Conservation (phyloP, 2,888 invertebrate genomes). For the Diplolepis rosae region DNA sequence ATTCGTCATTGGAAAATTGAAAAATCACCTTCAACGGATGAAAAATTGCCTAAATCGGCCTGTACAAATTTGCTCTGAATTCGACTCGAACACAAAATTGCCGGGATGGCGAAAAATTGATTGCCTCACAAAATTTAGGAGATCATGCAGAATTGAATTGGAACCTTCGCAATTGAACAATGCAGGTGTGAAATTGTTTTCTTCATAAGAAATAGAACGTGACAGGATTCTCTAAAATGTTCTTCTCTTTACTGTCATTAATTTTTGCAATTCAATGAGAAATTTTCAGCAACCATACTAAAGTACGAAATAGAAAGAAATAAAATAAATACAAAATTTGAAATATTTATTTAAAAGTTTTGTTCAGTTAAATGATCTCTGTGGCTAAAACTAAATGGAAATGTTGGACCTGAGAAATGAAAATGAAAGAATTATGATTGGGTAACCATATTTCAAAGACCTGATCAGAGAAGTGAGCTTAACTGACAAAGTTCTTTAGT, state of each 20-base stretch:
- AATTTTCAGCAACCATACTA: too few species aligned
- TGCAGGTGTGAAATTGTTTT: constrained; percentile 8
- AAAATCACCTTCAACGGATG: constrained; percentile 24
- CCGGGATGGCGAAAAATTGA: constrained; percentile 23
- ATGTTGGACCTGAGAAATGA: background rate
- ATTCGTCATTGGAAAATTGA: constrained; percentile 29
- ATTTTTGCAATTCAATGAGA: background rate
- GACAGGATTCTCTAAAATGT: background rate
- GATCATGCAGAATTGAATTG: constrained; percentile 23
- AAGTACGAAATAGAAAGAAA: too few species aligned
- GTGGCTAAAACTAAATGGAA: background rate
- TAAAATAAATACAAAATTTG: too few species aligned
- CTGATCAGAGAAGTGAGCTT: constrained; percentile 30
- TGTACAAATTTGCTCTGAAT: constrained; percentile 23
- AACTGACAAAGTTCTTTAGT: constrained; percentile 42
- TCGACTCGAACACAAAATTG: constrained; percentile 23
- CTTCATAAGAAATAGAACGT: background rate
- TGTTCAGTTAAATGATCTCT: too few species aligned
- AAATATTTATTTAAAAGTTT: too few species aligned
- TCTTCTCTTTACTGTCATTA: background rate
- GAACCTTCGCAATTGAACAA: too few species aligned
- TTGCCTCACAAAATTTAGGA: constrained; percentile 13
- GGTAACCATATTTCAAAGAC: background rate
- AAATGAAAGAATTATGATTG: background rate
- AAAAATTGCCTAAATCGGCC: constrained; percentile 20